A percentile compares a stretch with the other conserved stretches of the same genome.
Conservation (phyloP, 2,797 vertebrate species). For the Knipowitschia caucasica region DNA sequence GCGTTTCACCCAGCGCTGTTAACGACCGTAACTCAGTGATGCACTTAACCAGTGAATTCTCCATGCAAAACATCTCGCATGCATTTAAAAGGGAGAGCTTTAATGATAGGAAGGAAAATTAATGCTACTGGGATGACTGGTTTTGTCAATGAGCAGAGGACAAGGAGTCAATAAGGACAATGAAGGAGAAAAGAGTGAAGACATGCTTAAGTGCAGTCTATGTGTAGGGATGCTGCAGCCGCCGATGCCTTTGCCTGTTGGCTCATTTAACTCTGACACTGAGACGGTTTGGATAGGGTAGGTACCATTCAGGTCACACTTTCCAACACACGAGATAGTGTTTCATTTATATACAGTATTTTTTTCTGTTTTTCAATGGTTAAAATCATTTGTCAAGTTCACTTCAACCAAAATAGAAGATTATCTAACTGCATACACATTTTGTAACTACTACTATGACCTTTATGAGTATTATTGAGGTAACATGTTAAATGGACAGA, state of each 20-base stretch:
- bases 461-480: too few species aligned
- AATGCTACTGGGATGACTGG: conserved; percentile 71
- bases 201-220: conserved; percentile 34
- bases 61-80: conserved; percentile 72
- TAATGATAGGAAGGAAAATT: conserved; percentile 69
- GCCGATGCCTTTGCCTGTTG: conserved; percentile 36
- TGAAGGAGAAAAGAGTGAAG: conserved; percentile 48
- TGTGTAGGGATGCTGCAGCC: conserved; percentile 24
- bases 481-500: too few species aligned
- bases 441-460: too few species aligned
- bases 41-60: conserved; percentile 73
- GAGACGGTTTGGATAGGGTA: not conserved
- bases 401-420: too few species aligned
- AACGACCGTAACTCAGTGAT: conserved; percentile 75
- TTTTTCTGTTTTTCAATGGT: too few species aligned
- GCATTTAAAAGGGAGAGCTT: conserved; percentile 69
- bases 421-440: too few species aligned
- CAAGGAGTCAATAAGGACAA: conserved; percentile 71
- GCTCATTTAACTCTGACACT: conserved; percentile 1
- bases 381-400: too few species aligned
- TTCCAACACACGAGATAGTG: too few species aligned
- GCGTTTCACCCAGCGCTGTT: conserved; percentile 73
- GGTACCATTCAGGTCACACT: too few species aligned
- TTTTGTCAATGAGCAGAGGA: conserved; percentile 69
- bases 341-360: too few species aligned